Conservation (phyloP, 1,140 invertebrate species). For the Bombus picipes region DNA sequence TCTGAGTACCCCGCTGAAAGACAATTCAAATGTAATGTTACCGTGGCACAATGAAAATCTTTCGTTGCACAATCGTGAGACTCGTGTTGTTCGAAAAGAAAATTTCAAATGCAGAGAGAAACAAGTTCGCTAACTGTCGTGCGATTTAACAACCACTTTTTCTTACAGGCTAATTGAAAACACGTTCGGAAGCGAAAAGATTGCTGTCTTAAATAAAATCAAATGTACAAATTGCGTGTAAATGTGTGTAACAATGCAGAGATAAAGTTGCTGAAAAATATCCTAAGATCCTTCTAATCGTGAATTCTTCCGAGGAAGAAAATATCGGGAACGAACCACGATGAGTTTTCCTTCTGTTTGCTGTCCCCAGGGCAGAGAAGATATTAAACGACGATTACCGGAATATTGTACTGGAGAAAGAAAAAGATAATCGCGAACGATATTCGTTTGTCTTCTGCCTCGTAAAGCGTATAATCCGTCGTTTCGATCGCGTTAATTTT, state of each 20-base stretch:
- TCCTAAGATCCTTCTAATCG: background rate
- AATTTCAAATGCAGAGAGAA: background rate
- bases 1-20: constrained; percentile 96
- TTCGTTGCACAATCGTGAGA: background rate
- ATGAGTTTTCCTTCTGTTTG: background rate
- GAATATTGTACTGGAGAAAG: background rate
- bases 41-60: background rate
- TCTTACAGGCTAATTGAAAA: constrained; percentile 2
- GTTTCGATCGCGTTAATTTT: constrained; percentile 29
- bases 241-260: background rate
- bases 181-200: background rate
- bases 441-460: background rate
- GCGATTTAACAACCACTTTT: constrained; percentile 7
- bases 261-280: constrained; percentile 2
- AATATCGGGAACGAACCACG: constrained; percentile 2
- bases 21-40: constrained; percentile 29
- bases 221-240: background rate
- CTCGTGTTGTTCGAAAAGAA: background rate
- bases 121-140: constrained; percentile 7
- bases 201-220: background rate
- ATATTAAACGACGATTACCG: background rate
- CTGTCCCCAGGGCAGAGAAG: background rate
- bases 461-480: background rate
- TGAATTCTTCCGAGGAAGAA: background rate
- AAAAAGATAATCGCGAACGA: background rate